A percentile compares a stretch with the other conserved stretches of the same genome.
phyloP scores from a whole-genome alignment of 37 sponge, comb jelly and placozoan genomes.

The Aplysina aerophoba region DNA sequence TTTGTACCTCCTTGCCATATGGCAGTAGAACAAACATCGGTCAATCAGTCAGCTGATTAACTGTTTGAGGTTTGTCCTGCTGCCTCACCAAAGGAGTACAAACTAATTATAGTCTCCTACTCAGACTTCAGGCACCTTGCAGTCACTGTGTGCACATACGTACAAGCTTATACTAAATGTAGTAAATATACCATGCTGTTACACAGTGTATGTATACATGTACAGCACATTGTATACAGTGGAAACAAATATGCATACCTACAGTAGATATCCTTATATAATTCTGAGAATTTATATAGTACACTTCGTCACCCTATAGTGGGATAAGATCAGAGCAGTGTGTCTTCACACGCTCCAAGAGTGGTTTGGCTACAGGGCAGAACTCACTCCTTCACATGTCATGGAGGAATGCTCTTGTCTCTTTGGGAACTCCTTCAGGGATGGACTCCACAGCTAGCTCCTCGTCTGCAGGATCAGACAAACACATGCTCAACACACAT shows the following conservation, averaged over 20 bases:
- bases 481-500: not conserved
- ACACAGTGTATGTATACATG: no score
- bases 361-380: constrained; percentile 63
- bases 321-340: constrained; percentile 46
- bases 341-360: constrained; percentile 48
- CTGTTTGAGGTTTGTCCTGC: no score
- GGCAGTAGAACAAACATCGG: no score
- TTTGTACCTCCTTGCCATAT: no score
- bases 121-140: no score
- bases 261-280: not conserved
- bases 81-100: no score
- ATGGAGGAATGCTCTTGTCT: constrained; percentile 9
- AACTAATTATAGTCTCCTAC: no score
- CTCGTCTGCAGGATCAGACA: constrained; percentile 20
- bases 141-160: no score
- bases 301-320: not conserved
- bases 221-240: not conserved
- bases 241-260: not conserved
- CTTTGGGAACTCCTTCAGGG: not conserved
- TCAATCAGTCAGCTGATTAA: no score
- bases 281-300: no score
- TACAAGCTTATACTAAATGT: no score
- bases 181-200: no score
- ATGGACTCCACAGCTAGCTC: constrained; percentile 20
- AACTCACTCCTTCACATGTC: constrained; percentile 70